Evolutionary conservation across 1,140 invertebrate species (phyloP), one percentile per base, ranked within the genome.

Genomic region (Bombus balteatus): DNA sequence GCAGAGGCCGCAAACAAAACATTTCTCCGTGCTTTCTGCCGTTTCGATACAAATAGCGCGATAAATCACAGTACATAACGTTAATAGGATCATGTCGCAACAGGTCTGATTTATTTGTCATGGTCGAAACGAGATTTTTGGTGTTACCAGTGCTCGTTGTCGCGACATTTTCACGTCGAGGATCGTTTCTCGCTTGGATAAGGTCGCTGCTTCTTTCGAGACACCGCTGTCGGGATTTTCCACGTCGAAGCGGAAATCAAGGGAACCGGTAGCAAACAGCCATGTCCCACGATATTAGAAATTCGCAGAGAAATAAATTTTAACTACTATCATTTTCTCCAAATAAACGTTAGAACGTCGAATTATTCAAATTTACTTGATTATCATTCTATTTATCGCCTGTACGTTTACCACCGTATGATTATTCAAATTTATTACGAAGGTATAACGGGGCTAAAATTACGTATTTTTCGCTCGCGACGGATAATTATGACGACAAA

Each of bases 41-140:
- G 72, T 15, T 53, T 72, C 53, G 68, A 62, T 59, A 84, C 76
- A 65, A 57, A 47, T 39, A 43, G 28, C 53, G n/a, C 34, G 34
- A 73, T 65, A 85, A 85, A 80, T 85, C 76, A 72, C 12, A 68
- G 77, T 73, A 80, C 77, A 80, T 73, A 85, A 73, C 68, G 83
- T 85, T 85, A 85, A 85, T 72, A 72, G 68, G 76, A 85, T 85
- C 68, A 85, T 79, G 68, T 85, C 68, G 76, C 76, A 73, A 77
- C 68, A 65, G 83, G 83, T 80, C 57, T 85, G 83, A 85, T 85
- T 85, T 85, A 85, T 85, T 80, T 79, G 53, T 25, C 12, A 37
- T 41, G 13, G 65, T 15, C 43, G 22, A 72, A 85, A 80, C 75
- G 12, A 57, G 66, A 84, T 70, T 80, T 78, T 78, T 59, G 28